phyloP scores from a whole-genome alignment of 2,113 vertebrate species.

The Strix aluco region DNA sequence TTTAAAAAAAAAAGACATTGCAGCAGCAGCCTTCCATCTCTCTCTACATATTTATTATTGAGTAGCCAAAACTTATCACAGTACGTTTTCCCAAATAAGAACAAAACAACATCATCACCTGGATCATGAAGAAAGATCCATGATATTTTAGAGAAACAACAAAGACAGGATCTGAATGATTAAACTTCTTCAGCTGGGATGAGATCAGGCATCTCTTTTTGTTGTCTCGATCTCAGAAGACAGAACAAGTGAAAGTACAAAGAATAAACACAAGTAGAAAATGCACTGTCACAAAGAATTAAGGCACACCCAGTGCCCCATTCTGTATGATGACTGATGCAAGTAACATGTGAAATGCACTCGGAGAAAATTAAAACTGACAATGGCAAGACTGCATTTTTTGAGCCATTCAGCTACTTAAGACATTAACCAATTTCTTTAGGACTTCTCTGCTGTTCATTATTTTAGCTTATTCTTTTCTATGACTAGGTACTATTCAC shows the following conservation, averaged over 20 bases:
- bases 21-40: background rate
- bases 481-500: background rate
- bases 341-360: background rate
- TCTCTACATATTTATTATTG: accelerated
- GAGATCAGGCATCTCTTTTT: background rate
- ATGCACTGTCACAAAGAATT: background rate
- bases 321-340: background rate
- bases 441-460: background rate
- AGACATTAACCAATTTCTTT: background rate
- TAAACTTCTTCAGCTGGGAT: background rate
- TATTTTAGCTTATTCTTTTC: conserved; percentile 20
- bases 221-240: background rate
- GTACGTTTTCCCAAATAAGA: background rate
- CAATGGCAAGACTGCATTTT: background rate
- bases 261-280: background rate
- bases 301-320: background rate
- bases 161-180: background rate
- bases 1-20: background rate
- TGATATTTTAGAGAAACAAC: background rate
- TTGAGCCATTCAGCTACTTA: background rate
- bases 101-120: background rate
- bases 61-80: background rate
- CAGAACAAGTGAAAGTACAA: background rate
- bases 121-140: background rate
- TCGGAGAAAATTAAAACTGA: background rate